These are phyloP conservation scores for Hephaestus fuliginosus DNA, from an alignment of 2,797 vertebrate genomes.

Conservation along the genomic window DNA sequence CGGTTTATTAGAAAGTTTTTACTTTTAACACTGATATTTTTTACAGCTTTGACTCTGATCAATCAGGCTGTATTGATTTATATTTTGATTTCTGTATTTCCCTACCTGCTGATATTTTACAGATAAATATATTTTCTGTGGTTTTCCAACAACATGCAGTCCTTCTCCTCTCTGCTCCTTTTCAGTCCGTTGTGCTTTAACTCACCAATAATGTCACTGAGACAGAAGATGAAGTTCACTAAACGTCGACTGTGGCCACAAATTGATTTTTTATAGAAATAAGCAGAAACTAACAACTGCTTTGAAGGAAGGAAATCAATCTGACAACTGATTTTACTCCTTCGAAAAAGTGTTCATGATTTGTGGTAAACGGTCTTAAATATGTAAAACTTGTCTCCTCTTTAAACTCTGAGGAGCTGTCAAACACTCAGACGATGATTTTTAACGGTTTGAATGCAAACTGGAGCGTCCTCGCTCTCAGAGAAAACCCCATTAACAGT, in stretches of 20 bases:
- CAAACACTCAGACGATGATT: neutral
- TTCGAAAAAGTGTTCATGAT: neutral
- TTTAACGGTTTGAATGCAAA: constrained; percentile 15
- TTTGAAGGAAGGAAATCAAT: neutral
- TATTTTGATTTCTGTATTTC: too few relatives aligned
- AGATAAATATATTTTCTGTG: neutral
- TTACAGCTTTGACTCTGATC: too few relatives aligned
- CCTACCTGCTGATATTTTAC: neutral
- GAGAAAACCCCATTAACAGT: neutral
- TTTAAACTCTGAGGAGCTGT: neutral
- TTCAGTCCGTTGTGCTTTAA: too few relatives aligned
- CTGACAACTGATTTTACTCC: neutral
- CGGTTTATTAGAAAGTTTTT: too few relatives aligned
- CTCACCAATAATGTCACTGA: neutral
- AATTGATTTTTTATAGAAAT: neutral
- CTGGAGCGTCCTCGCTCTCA: neutral
- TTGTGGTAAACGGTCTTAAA: neutral
- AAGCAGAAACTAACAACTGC: neutral
- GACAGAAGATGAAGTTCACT: too few relatives aligned
- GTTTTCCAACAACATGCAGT: too few relatives aligned
- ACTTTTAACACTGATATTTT: too few relatives aligned
- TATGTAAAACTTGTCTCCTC: neutral
- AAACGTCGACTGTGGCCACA: neutral
- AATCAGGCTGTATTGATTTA: too few relatives aligned
- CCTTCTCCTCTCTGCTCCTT: neutral